Evolutionary conservation across 2,888 invertebrate genomes (phyloP).

Genomic region (Perizoma flavofasciatum): DNA sequence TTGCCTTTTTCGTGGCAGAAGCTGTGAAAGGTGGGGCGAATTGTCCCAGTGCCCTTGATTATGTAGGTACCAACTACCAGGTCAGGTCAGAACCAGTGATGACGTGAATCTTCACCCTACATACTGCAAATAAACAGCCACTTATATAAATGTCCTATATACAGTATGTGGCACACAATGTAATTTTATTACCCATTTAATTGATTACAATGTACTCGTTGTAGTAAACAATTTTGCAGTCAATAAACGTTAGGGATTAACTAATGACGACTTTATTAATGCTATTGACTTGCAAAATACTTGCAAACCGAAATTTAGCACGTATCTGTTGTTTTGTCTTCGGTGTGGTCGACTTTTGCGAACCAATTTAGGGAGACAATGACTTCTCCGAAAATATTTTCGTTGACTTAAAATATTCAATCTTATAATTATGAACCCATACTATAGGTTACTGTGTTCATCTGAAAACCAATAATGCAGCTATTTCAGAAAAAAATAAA

Average conservation of each 20-base stretch:
- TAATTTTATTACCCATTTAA: conserved; percentile 16
- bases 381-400: conserved; percentile 16
- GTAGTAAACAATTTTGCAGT: conserved; percentile 20
- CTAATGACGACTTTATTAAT: conserved; percentile 13
- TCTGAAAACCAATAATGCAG: neutral
- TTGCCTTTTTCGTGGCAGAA: conserved; percentile 10
- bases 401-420: neutral
- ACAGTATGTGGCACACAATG: conserved; percentile 22
- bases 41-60: conserved; percentile 54
- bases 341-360: conserved; percentile 18
- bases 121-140: conserved; percentile 34
- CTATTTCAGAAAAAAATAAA: neutral
- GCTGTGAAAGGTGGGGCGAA: conserved; percentile 37
- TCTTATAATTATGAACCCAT: neutral
- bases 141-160: conserved; percentile 31
- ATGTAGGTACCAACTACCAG: conserved; percentile 40
- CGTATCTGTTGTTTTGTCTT: conserved; percentile 30
- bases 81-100: conserved; percentile 41
- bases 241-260: conserved; percentile 16
- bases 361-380: conserved; percentile 21
- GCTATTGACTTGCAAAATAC: conserved; percentile 17
- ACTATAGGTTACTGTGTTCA: neutral
- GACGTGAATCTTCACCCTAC: conserved; percentile 35
- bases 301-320: conserved; percentile 15
- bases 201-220: conserved; percentile 13